Percentiles rank a stretch among this genome's conserved stretches.
phyloP scores from a whole-genome alignment of 2,888 invertebrate genomes.

The Drosophila neonasuta region DNA sequence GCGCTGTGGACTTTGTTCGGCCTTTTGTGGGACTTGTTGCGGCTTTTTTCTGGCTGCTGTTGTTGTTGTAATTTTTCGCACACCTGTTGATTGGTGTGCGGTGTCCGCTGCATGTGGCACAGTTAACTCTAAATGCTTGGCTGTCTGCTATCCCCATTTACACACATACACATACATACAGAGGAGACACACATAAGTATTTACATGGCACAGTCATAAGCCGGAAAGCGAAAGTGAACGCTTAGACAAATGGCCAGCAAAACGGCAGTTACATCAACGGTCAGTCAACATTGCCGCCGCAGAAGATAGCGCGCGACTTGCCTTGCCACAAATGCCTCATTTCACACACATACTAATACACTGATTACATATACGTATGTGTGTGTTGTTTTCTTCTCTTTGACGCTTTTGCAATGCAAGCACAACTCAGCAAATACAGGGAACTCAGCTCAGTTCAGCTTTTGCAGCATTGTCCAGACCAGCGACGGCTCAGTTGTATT shows the following conservation, averaged over 20 bases:
- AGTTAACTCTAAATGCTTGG: constrained; percentile 28
- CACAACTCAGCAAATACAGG: constrained; percentile 35
- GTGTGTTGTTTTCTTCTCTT: constrained; percentile 42
- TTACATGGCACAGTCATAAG: constrained; percentile 32
- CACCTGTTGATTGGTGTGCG: constrained; percentile 53
- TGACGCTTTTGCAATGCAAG: constrained; percentile 53
- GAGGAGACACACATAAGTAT: constrained; percentile 5
- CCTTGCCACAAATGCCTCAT: constrained; percentile 58
- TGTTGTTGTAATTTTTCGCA: constrained; percentile 43
- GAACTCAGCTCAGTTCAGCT: constrained; percentile 9
- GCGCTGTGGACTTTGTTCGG: constrained; percentile 24
- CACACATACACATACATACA: neutral
- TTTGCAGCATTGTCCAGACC: constrained; percentile 35
- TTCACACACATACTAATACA: constrained; percentile 37
- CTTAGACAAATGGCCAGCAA: constrained; percentile 59
- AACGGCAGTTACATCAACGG: constrained; percentile 64
- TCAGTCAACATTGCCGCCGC: constrained; percentile 51
- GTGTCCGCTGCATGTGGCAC: constrained; percentile 41
- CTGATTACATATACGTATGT: neutral
- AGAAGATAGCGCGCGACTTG: constrained; percentile 34
- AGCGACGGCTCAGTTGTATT: constrained; percentile 60
- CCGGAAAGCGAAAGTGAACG: constrained; percentile 72
- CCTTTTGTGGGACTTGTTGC: constrained; percentile 25
- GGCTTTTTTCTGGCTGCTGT: neutral
- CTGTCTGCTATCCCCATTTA: constrained; percentile 31